Conservation (phyloP, 2,888 invertebrate genomes). For the Diogma glabrata region DNA sequence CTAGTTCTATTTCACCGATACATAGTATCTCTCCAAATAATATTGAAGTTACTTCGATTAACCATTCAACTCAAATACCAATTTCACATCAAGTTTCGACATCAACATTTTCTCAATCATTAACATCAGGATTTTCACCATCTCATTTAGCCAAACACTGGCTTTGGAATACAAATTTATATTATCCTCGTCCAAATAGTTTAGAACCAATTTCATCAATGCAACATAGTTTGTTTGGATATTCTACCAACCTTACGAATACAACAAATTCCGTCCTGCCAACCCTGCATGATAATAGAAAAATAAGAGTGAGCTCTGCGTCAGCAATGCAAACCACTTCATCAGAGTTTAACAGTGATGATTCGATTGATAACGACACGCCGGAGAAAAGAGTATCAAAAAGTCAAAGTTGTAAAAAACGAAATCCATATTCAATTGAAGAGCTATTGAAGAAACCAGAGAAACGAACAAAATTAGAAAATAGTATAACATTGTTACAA, state of each 20-base stretch:
- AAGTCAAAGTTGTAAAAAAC: conserved; percentile 43
- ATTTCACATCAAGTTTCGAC: conserved; percentile 17
- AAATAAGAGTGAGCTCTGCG: too few species aligned
- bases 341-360: conserved; percentile 38
- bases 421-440: conserved; percentile 80
- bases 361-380: conserved; percentile 39
- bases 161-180: conserved; percentile 36
- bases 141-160: conserved; percentile 32
- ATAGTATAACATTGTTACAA: not conserved
- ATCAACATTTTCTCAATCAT: conserved; percentile 19
- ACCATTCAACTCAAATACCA: conserved; percentile 11
- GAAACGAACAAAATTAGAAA: conserved; percentile 31
- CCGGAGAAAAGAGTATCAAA: conserved; percentile 24
- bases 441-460: conserved; percentile 73
- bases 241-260: conserved; percentile 35
- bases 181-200: conserved; percentile 27
- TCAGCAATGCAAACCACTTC: conserved; percentile 27
- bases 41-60: not conserved
- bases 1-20: conserved; percentile 4
- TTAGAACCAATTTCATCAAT: not conserved
- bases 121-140: conserved; percentile 18
- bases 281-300: conserved; percentile 27
- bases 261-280: conserved; percentile 31
- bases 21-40: not conserved
- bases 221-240: conserved; percentile 21